phyloP scores from a whole-genome alignment of 2,888 invertebrate genomes.

The Lasioglossum zephyrum region DNA sequence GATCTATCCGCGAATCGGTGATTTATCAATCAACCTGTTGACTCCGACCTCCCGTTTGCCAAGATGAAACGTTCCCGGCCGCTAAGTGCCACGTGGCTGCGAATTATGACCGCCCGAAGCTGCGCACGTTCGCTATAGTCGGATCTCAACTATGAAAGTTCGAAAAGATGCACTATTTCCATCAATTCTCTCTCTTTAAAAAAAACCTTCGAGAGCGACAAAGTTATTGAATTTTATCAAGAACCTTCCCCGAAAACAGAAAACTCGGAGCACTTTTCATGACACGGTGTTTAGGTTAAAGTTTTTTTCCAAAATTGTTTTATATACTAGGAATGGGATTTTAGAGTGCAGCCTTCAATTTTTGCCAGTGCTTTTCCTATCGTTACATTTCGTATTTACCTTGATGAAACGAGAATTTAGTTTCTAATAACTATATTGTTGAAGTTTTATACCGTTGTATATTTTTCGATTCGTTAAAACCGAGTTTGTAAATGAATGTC shows the following conservation, averaged over 20 bases:
- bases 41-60: neutral
- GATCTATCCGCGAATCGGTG: neutral
- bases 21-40: conserved; percentile 3
- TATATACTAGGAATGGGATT: neutral
- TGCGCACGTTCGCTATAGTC: neutral
- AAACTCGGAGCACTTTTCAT: neutral
- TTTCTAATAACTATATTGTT: neutral
- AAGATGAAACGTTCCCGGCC: neutral
- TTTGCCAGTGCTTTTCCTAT: neutral
- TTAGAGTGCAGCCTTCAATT: neutral
- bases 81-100: neutral
- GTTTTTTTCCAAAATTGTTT: neutral
- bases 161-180: neutral
- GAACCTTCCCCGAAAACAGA: too few species aligned
- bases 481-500: neutral
- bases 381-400: too few species aligned
- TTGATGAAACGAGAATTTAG: neutral
- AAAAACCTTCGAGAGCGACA: neutral
- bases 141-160: neutral
- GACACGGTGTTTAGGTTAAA: neutral
- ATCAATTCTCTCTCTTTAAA: neutral
- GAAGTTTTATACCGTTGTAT: neutral
- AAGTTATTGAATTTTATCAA: neutral
- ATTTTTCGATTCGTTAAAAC: neutral
- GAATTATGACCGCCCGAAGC: neutral